Conservation (phyloP, 2,113 vertebrate genomes). For the Leuciscus idus region DNA sequence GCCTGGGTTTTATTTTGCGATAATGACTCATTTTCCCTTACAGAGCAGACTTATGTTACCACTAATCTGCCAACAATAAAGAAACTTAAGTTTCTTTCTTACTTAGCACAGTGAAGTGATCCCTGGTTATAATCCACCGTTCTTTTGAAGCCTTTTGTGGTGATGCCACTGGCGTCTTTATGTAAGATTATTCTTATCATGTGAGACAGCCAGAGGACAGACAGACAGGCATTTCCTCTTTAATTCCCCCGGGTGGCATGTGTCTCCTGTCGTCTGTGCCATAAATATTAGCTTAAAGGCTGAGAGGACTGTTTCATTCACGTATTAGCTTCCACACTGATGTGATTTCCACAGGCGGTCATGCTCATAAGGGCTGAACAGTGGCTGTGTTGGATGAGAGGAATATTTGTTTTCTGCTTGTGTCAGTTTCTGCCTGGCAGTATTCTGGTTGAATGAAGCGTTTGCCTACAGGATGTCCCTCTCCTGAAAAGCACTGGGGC, state of each 20-base stretch:
- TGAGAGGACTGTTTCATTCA: not conserved
- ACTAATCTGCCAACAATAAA: not conserved
- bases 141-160: not conserved
- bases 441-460: not conserved
- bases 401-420: not conserved
- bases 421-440: not conserved
- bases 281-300: slow-evolving; percentile 18
- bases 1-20: not conserved
- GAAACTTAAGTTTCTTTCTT: not conserved
- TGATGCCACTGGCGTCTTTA: not conserved
- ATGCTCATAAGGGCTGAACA: not conserved
- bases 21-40: not conserved
- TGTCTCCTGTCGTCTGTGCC: not conserved
- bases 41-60: not conserved
- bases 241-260: not conserved
- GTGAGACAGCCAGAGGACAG: not conserved
- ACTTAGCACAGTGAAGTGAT: not conserved
- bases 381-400: not conserved
- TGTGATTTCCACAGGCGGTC: not conserved
- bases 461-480: slow-evolving; percentile 4
- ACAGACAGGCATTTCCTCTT: slow-evolving; percentile 13
- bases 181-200: not conserved
- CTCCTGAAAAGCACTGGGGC: not conserved
- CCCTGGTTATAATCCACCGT: not conserved
- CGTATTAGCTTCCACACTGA: not conserved